phyloP scores from a whole-genome alignment of 2,888 invertebrate species.

The Patella pellucida region DNA sequence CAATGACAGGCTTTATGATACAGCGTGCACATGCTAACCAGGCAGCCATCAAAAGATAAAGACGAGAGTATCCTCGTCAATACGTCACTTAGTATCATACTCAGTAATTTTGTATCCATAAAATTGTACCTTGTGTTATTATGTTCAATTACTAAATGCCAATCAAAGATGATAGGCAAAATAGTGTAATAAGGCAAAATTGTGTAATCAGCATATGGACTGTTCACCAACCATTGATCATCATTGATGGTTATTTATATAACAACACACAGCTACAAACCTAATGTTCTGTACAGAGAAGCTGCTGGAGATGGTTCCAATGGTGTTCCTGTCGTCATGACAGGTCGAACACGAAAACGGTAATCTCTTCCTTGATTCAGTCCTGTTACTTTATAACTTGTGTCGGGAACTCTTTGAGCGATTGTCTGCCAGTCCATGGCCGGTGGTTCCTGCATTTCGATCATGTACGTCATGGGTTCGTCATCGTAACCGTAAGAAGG shows the following conservation, averaged over 20 bases:
- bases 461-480: constrained; percentile 59
- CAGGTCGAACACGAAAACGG: constrained; percentile 93
- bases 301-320: constrained; percentile 96
- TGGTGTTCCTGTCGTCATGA: constrained; percentile 90
- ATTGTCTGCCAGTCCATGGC: constrained; percentile 50
- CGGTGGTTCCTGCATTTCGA: constrained; percentile 56
- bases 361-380: constrained; percentile 84
- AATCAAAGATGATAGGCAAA: too few species aligned
- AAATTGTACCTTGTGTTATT: too few species aligned
- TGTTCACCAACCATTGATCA: too few species aligned
- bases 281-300: constrained; percentile 60
- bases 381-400: constrained; percentile 50
- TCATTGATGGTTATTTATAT: not conserved
- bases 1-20: too few species aligned
- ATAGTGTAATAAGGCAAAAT: too few species aligned
- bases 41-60: too few species aligned
- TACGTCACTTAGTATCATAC: too few species aligned
- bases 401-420: constrained; percentile 50
- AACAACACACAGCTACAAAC: constrained; percentile 35
- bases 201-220: too few species aligned
- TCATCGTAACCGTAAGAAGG: constrained; percentile 52
- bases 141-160: too few species aligned
- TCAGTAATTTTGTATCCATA: too few species aligned
- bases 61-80: too few species aligned
- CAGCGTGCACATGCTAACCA: too few species aligned